A percentile compares a stretch with the other conserved stretches of the same genome.
phyloP scores from a whole-genome alignment of 2,797 vertebrate genomes.

The Lycodopsis pacificus region DNA sequence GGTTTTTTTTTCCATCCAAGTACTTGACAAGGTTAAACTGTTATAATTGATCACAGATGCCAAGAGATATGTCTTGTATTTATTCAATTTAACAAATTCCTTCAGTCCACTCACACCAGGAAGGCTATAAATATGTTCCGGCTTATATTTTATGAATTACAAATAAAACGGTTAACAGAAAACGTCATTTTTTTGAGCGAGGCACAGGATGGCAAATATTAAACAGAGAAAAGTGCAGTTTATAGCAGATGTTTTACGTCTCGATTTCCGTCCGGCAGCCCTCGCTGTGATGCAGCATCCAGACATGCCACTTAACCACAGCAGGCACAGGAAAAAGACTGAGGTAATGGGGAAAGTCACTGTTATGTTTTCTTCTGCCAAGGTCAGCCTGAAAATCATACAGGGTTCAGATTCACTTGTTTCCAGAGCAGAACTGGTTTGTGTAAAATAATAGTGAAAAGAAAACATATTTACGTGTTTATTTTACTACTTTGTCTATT shows the following conservation, averaged over 20 bases:
- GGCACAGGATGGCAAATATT: neutral
- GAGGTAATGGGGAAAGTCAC: conserved; percentile 57
- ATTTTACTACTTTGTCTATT: neutral
- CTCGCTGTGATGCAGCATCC: conserved; percentile 29
- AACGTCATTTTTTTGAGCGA: neutral
- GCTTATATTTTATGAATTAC: conserved; percentile 10
- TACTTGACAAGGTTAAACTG: conserved; percentile 4
- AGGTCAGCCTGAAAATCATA: conserved; percentile 21
- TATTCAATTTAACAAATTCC: conserved; percentile 29
- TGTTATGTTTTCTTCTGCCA: conserved; percentile 23
- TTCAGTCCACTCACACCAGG: neutral
- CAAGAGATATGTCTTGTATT: conserved; percentile 21
- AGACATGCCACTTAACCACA: conserved; percentile 50
- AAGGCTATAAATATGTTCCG: neutral
- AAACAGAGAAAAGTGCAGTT: conserved; percentile 11
- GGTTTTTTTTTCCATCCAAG: neutral
- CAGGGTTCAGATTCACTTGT: conserved; percentile 7
- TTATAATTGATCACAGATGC: conserved; percentile 16
- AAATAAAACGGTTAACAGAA: neutral
- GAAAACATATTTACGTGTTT: neutral
- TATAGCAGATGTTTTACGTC: conserved; percentile 15
- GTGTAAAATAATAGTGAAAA: neutral
- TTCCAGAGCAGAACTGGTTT: neutral
- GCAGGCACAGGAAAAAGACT: conserved; percentile 46
- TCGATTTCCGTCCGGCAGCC: conserved; percentile 31